Evolutionary conservation across 1,140 invertebrate species (phyloP).

Genomic region (Chelonus insularis): DNA sequence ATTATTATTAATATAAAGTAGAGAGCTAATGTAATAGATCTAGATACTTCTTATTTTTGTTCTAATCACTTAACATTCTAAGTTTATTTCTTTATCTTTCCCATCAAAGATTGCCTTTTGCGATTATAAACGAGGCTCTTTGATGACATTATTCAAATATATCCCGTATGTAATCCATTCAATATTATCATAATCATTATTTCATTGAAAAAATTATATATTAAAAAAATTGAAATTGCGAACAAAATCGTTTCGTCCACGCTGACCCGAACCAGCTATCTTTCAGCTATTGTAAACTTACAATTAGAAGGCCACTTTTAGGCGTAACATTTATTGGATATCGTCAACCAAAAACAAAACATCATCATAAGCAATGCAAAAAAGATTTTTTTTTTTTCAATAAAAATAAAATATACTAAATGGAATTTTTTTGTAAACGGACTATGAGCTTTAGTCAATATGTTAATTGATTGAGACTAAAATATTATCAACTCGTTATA

Average conservation of each 20-base stretch:
- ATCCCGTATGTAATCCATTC: conserved; percentile 1
- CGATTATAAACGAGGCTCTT: conserved; percentile 28
- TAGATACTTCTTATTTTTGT: not conserved
- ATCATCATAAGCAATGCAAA: not conserved
- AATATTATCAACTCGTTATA: conserved; percentile 10
- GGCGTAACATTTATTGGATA: no score
- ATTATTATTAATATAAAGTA: conserved; percentile 2
- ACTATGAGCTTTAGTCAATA: conserved; percentile 3
- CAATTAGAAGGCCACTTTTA: no score
- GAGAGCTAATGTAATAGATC: not conserved
- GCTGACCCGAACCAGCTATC: not conserved
- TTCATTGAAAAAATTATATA: conserved; percentile 5
- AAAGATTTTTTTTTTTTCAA: conserved; percentile 6
- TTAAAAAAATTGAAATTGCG: not conserved
- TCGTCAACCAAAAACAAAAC: conserved; percentile 5
- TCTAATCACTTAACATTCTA: not conserved
- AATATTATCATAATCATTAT: conserved; percentile 18
- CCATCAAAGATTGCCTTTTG: conserved; percentile 14
- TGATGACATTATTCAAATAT: no score
- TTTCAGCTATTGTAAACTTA: no score
- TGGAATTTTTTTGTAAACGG: no score
- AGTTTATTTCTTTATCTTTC: not conserved
- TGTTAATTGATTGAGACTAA: conserved; percentile 9
- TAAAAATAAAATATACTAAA: no score
- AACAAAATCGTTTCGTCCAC: conserved; percentile 14